phyloP scores from a whole-genome alignment of 1,140 invertebrate species.

The Drosophila truncata region DNA sequence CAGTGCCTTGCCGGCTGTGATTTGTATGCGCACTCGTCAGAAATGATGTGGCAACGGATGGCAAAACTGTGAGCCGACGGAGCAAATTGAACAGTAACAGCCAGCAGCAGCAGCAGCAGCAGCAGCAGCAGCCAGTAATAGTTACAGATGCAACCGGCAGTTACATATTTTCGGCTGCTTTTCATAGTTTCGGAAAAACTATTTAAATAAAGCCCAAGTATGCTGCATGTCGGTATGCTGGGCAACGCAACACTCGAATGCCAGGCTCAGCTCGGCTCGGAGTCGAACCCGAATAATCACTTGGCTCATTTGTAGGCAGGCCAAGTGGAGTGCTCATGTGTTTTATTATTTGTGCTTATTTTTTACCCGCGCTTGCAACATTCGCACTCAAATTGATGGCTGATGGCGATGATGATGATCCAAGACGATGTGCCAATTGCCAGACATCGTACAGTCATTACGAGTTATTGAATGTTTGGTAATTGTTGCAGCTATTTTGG shows the following conservation, averaged over 20 bases:
- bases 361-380: conserved; percentile 56
- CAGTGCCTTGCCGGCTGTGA: conserved; percentile 39
- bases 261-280: conserved; percentile 13
- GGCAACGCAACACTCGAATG: conserved; percentile 53
- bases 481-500: conserved; percentile 62
- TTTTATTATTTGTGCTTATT: conserved; percentile 30
- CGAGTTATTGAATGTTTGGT: conserved; percentile 67
- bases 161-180: conserved; percentile 49
- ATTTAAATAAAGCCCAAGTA: conserved; percentile 63
- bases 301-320: conserved; percentile 71
- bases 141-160: conserved; percentile 49
- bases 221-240: conserved; percentile 69
- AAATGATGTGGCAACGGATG: conserved; percentile 53
- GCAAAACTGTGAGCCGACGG: conserved; percentile 52
- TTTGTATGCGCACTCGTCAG: conserved; percentile 67
- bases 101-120: neutral
- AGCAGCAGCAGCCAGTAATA: conserved; percentile 12
- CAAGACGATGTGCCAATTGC: conserved; percentile 68
- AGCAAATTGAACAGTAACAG: conserved; percentile 38
- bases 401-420: conserved; percentile 62
- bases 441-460: conserved; percentile 43
- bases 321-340: conserved; percentile 66
- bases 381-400: conserved; percentile 68
- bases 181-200: conserved; percentile 48
- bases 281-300: conserved; percentile 67